Evolutionary conservation across 2,888 invertebrate genomes (phyloP), one percentile per base, ranked within the genome.

Genomic region (Griposia aprilina): DNA sequence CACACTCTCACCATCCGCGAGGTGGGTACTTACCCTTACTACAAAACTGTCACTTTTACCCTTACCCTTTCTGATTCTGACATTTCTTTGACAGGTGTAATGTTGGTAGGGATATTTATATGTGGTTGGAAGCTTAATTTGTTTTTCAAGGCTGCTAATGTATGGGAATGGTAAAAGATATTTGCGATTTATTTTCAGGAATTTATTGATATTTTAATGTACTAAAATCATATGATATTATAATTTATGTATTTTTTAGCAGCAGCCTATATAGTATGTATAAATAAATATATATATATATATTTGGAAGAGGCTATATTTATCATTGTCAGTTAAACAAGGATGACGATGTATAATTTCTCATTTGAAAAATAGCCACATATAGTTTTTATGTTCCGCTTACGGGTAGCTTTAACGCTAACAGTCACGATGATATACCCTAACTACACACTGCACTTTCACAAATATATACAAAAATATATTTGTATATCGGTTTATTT

Each of bases 1-100:
- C 99, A 99, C 94, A 99, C 99, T 83, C 97, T 99, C 92, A 99
- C 99, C 92, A 99, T 99, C 92, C 97, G 98, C 97, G 99, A 99
- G 98, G 99, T 99, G 97, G 97, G 97, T 88, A 78, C 11, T 74
- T 57, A 80, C 68, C 50, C 30, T 52, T 4, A 67, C 20, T 41
- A 23, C 0, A 48, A 60, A 62, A n/a, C 62, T 48, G 20, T 70
- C 63, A 84, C 60, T 52, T 62, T 76, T 62, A 82, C 75, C 52
- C 48, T 69, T n/a, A 82, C 71, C 69, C 62, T 62, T 66, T 83
- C 55, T 82, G 82, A 83, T 71, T 83, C 52, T 83, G 85, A 83
- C 70, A 82, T 84, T 78, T 84, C 60, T 76, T 86, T 82, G 78
- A 85, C 84, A 84, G 84, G 83, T 86, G 63, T 76, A 66, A 72